phyloP scores from a whole-genome alignment of 1,140 invertebrate genomes.

The Caenorhabditis latens region DNA sequence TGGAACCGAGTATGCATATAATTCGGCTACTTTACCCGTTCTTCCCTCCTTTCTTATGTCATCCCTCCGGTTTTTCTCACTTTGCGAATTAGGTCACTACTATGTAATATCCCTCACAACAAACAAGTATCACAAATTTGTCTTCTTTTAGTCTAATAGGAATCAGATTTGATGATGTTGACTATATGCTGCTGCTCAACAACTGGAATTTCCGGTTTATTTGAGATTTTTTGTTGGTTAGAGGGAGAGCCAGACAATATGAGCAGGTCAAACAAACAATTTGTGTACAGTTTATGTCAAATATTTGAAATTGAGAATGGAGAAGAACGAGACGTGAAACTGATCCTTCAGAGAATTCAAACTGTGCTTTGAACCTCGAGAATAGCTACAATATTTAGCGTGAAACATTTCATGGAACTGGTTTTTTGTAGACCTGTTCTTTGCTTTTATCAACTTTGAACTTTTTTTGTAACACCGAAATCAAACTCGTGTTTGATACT shows the following conservation, averaged over 20 bases:
- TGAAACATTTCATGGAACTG: too few species aligned
- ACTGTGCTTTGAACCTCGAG: too few species aligned
- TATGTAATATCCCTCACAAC: neutral
- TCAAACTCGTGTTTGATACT: too few species aligned
- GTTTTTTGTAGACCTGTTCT: too few species aligned
- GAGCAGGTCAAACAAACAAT: constrained; percentile 37
- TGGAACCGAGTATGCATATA: constrained; percentile 45
- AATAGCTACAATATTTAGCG: too few species aligned
- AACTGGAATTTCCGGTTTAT: constrained; percentile 45
- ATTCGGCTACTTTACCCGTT: constrained; percentile 51
- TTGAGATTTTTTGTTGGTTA: neutral
- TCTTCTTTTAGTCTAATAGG: too few species aligned
- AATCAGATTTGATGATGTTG: too few species aligned
- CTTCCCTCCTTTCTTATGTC: neutral
- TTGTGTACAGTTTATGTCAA: constrained; percentile 31
- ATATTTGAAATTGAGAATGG: constrained; percentile 19
- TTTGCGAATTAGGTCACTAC: constrained; percentile 35
- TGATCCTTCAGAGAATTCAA: neutral
- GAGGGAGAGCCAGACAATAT: neutral
- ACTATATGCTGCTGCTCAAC: neutral
- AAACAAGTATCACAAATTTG: too few species aligned
- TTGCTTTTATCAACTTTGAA: too few species aligned
- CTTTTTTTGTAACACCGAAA: too few species aligned
- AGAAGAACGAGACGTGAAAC: neutral
- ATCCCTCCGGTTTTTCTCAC: neutral